These are phyloP conservation scores for Saturnia pavonia DNA, from an alignment of 2,888 invertebrate genomes.

Conservation along the genomic window DNA sequence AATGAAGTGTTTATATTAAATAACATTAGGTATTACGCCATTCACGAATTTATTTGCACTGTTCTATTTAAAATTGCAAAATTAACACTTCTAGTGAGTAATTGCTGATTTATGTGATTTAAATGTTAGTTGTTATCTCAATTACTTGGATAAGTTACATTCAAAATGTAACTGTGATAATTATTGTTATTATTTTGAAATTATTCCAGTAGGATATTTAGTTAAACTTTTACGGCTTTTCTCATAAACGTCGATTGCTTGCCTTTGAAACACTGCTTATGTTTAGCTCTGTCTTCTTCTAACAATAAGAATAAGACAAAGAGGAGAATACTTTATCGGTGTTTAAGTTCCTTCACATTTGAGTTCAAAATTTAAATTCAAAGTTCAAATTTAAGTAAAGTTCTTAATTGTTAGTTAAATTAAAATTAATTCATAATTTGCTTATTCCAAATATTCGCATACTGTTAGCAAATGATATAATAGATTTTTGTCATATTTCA, in stretches of 20 bases:
- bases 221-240: too few relatives aligned
- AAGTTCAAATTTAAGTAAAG: too few relatives aligned
- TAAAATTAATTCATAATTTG: background rate
- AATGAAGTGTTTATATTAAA: background rate
- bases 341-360: too few relatives aligned
- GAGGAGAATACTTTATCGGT: too few relatives aligned
- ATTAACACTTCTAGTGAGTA: background rate
- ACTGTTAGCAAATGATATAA: too few relatives aligned
- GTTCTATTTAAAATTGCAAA: background rate
- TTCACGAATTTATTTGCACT: background rate
- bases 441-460: background rate
- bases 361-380: too few relatives aligned
- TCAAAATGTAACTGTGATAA: background rate
- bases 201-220: slow-evolving; percentile 3
- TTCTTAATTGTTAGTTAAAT: background rate
- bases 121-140: background rate
- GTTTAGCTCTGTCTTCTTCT: too few relatives aligned
- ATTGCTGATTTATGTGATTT: background rate
- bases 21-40: background rate
- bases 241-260: too few relatives aligned
- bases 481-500: too few relatives aligned
- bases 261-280: too few relatives aligned
- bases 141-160: background rate
- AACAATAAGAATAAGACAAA: too few relatives aligned
- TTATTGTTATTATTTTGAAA: background rate